These are phyloP conservation scores for Pelochelys cantorii DNA, from an alignment of 2,797 vertebrate genomes.

Conservation along the genomic window DNA sequence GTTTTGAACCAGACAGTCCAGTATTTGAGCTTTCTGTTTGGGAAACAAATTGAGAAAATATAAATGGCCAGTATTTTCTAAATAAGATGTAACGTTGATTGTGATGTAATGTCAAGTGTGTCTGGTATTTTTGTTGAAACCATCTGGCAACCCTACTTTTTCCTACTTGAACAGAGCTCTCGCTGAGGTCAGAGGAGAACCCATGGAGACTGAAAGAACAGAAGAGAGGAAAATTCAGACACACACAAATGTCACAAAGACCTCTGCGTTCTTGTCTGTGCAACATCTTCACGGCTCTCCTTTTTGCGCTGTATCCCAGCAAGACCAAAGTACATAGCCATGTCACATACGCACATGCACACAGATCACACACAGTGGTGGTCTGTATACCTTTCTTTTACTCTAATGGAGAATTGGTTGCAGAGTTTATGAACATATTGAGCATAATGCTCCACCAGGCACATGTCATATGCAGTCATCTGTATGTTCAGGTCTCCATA, in stretches of 20 bases:
- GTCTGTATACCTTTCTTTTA: slow-evolving; percentile 84
- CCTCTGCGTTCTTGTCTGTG: background rate
- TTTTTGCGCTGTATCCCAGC: rapidly evolving
- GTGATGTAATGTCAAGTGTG: no score
- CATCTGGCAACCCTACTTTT: background rate
- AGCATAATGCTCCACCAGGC: slow-evolving; percentile 88
- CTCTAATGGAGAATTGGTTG: slow-evolving; percentile 84
- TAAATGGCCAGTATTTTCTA: no score
- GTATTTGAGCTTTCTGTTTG: no score
- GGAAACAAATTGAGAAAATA: no score
- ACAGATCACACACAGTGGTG: background rate
- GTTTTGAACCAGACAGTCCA: no score
- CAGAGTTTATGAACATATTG: slow-evolving; percentile 91
- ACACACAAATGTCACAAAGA: background rate
- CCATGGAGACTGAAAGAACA: background rate
- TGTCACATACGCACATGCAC: rapidly evolving
- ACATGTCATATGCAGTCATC: slow-evolving; percentile 90
- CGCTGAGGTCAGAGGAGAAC: background rate
- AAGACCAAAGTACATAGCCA: background rate
- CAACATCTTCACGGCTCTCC: rapidly evolving
- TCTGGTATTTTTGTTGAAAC: no score
- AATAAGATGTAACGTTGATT: no score
- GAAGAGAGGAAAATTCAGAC: background rate
- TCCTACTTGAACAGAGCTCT: background rate
- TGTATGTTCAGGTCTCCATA: slow-evolving; percentile 89